These are phyloP conservation scores for Sycobia sp. DNA, from an alignment of 1,140 invertebrate genomes.

Conservation along the genomic window DNA sequence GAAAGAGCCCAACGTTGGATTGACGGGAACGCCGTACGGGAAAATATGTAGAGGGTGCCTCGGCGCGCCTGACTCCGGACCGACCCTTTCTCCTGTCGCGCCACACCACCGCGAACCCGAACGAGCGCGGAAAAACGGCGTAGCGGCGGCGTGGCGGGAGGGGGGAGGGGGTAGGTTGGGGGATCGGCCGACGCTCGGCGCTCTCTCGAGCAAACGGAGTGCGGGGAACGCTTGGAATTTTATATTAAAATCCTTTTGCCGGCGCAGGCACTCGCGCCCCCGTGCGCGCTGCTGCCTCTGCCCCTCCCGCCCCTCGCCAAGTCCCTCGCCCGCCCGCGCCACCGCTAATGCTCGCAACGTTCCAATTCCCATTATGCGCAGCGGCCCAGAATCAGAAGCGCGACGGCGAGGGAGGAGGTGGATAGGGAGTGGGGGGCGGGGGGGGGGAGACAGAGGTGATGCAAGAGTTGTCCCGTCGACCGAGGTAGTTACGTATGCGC, in stretches of 20 bases:
- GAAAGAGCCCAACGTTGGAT: slow-evolving; percentile 36
- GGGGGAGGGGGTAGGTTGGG: too few relatives aligned
- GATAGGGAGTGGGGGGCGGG: too few relatives aligned
- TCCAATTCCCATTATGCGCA: slow-evolving; percentile 23
- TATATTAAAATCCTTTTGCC: slow-evolving; percentile 48
- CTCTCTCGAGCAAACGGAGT: slow-evolving; percentile 19
- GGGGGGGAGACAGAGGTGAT: too few relatives aligned
- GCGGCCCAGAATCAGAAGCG: neutral
- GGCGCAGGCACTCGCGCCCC: slow-evolving; percentile 2
- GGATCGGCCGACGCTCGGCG: too few relatives aligned
- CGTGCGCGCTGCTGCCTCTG: neutral
- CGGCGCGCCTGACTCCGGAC: slow-evolving; percentile 8
- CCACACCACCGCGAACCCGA: too few relatives aligned
- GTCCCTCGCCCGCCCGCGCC: slow-evolving; percentile 8
- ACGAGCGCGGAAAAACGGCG: neutral
- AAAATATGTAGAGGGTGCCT: slow-evolving; percentile 14
- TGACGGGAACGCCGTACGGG: slow-evolving; percentile 23
- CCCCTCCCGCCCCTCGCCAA: neutral
- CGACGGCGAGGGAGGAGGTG: too few relatives aligned
- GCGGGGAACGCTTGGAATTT: slow-evolving; percentile 41
- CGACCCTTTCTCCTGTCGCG: slow-evolving; percentile 22
- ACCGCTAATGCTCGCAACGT: neutral
- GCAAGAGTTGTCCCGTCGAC: too few relatives aligned
- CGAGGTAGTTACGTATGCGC: too few relatives aligned
- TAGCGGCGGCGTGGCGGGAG: neutral